Conservation (phyloP, 1,140 invertebrate genomes). For the Heliconius nattereri region DNA sequence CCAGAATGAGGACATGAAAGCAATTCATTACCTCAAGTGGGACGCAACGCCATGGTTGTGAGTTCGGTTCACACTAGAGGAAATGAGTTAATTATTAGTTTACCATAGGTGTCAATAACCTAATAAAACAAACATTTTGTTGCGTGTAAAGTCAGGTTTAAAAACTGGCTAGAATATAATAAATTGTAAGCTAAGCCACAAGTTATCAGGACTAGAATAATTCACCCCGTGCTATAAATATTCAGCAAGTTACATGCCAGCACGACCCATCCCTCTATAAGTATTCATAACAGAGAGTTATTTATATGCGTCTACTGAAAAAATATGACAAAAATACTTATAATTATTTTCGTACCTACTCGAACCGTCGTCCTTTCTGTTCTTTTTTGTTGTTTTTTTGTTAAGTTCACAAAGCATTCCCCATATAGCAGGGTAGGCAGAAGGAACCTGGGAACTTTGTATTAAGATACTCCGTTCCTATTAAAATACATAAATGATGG, state of each 20-base stretch:
- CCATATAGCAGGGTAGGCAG: background rate
- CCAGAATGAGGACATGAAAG: no score
- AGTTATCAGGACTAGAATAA: background rate
- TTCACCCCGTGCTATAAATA: constrained; percentile 18
- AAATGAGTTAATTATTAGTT: no score
- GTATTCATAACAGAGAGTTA: background rate
- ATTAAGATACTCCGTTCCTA: background rate
- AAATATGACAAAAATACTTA: background rate
- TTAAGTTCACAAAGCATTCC: background rate
- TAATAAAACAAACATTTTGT: background rate
- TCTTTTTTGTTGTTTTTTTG: no score
- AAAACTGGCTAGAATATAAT: background rate
- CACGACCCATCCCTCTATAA: background rate
- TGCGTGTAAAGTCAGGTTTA: background rate
- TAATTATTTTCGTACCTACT: no score
- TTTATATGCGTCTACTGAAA: background rate
- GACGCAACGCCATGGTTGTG: no score
- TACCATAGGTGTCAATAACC: no score
- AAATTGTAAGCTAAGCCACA: background rate
- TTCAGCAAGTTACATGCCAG: constrained; percentile 16
- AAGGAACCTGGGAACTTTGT: background rate
- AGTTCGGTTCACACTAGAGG: no score
- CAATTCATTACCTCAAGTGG: no score
- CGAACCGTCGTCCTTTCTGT: no score
- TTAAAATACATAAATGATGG: background rate